These are phyloP conservation scores for Mythimna lalbum DNA, from an alignment of 2,888 invertebrate species.

Conservation along the genomic window DNA sequence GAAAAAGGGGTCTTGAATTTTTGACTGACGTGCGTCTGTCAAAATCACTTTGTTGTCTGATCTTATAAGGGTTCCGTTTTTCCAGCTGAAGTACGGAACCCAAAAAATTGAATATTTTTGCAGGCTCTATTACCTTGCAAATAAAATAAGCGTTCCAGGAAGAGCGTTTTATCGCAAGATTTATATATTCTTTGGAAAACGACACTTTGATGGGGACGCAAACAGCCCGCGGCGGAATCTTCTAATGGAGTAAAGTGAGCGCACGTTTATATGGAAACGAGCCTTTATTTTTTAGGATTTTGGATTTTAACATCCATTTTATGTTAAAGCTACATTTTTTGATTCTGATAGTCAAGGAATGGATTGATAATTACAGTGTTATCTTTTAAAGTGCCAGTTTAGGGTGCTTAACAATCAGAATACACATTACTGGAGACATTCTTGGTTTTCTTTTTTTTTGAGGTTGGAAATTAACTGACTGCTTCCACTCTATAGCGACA, in stretches of 20 bases:
- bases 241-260: conserved; percentile 43
- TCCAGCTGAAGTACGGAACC: too few relatives aligned
- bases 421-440: too few relatives aligned
- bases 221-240: conserved; percentile 39
- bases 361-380: background rate
- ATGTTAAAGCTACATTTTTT: background rate
- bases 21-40: too few relatives aligned
- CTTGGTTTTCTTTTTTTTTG: too few relatives aligned
- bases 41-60: too few relatives aligned
- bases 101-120: conserved; percentile 3
- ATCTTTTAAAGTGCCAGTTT: background rate
- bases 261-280: conserved; percentile 22
- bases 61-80: too few relatives aligned
- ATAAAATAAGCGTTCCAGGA: conserved; percentile 48
- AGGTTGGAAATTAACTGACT: too few relatives aligned
- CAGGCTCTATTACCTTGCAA: conserved; percentile 33
- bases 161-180: conserved; percentile 35
- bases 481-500: too few relatives aligned
- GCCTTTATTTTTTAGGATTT: conserved; percentile 16
- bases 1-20: too few relatives aligned
- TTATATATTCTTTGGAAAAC: conserved; percentile 55
- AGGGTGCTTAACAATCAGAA: too few relatives aligned
- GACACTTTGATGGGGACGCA: conserved; percentile 52
- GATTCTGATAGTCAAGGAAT: background rate
- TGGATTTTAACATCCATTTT: background rate